Evolutionary conservation across 2,888 invertebrate genomes (phyloP), one percentile per base, ranked within the genome.

Genomic region (Heterodera filipjevi): DNA sequence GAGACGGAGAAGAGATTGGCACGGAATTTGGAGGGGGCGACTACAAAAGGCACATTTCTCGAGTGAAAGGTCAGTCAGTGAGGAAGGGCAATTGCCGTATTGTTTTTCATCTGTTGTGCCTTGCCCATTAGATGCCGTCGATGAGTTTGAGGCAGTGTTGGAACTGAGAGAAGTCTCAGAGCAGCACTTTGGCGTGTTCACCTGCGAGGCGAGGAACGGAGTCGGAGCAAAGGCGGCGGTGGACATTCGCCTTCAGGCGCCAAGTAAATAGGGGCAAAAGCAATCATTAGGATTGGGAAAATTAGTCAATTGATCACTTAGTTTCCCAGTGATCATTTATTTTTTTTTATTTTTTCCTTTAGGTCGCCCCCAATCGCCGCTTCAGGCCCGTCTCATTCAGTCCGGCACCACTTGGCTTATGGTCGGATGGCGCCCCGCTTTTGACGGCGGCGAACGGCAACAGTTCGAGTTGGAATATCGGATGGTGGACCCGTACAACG

Each of bases 141-240:
- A 88, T 72, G 85, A 86, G 68, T 85, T 83, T 74, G 86, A 86
- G 71, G 81, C 85, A 30, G 78, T 85, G 75, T 91, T 96, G 71
- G 92, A 93, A 80, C 94, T 96, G 84, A 92, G 92, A 86, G 93
- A 94, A 85, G 93, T 94, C 0, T 92, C 92, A 2, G 92, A 94
- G 16, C 91, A 91, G 0, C 95, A 96, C 90, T 93, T 93, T 90
- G 96, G 95, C 75, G 93, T 93, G 86, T 96, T 96, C 90, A 92
- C 93, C 39, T 96, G 95, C 88, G 91, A 93, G 81, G 92, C 95
- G 71, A 92, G 92, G 83, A 96, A 96, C 89, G 92, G 92, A 44
- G 93, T 95, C 44, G 81, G 79, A 3, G 33, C 33, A 33, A 83
- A 83, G 19, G 82, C 84, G 0, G 81, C 85, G 68, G 80, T 83